phyloP scores from a whole-genome alignment of 2,797 vertebrate genomes.

The Florisuga fusca region DNA sequence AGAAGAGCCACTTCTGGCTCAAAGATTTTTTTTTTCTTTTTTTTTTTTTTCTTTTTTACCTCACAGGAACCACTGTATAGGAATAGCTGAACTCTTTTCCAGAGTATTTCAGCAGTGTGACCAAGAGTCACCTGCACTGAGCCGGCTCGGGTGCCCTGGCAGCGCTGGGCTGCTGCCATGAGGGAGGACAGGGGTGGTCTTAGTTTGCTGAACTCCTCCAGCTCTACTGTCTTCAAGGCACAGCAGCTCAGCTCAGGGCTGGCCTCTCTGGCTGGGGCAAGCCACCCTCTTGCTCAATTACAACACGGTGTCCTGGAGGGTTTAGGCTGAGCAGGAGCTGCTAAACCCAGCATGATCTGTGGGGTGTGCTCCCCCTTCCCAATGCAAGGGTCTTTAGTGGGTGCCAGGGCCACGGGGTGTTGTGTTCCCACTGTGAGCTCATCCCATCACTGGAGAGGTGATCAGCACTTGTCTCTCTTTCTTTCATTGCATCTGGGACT shows the following conservation, averaged over 20 bases:
- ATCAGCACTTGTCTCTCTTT: neutral
- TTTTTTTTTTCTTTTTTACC: neutral
- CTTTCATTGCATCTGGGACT: neutral
- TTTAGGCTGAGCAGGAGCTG: neutral
- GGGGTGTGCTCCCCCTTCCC: neutral
- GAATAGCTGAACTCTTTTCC: neutral
- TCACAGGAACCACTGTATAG: neutral
- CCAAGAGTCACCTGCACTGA: neutral
- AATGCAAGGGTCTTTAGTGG: neutral
- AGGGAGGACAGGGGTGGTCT: neutral
- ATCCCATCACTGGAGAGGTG: neutral
- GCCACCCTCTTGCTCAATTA: neutral
- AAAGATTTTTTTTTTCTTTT: neutral
- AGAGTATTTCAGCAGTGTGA: neutral
- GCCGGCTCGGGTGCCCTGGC: accelerated
- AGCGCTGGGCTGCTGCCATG: neutral
- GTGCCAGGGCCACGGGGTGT: neutral
- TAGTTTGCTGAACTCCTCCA: neutral
- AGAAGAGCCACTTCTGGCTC: neutral
- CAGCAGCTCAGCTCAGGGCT: neutral
- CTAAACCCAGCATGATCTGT: neutral
- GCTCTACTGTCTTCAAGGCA: neutral
- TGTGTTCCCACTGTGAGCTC: accelerated
- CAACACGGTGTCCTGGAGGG: neutral
- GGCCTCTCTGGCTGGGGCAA: neutral